Base-by-base conservation (phyloP, 2,113 vertebrate species). In the Ifrita kowaldi region DNA sequence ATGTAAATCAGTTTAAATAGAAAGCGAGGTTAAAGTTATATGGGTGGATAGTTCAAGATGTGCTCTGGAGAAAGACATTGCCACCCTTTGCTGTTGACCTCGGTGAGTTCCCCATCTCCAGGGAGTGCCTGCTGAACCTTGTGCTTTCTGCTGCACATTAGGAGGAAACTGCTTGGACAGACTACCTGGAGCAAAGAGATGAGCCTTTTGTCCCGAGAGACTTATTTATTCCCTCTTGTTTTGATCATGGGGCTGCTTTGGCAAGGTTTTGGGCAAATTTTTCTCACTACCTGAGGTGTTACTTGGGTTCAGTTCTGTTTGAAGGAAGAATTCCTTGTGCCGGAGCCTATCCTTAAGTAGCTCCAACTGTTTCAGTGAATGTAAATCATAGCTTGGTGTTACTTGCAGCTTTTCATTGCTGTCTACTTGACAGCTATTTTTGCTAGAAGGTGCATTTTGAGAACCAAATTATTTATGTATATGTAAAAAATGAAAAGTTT, bases 81-180 rank as follows among this genome's bases (percentile, higher is more conserved):
- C 15, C 52, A 42, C 21, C 7, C 23, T 84, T 87, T 56, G 33
- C 32, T 16, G 6, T 32, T 73, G 59, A n/a, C 55, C 24, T 71
- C 0, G 0, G 14, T 41, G 74, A 56, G n/a, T 33, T 84, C n/a
- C n/a, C 30, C 6, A 22, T n/a, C 44, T 76, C 52, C 27, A 46
- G 37, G 62, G 21, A 1, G 0, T 30, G 33, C 15, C 64, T 52
- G 22, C 39, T 84, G 44, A 57, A 26, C 52, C n/a, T 62, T 9
- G 2, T 2, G 7, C 62, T 85, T 60, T 75, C 79, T 88, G 44
- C 79, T 11, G 7, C 22, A 14, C 1, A 0, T n/a, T 62, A 16
- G 15, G 23, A 33, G 19, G 28, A 28, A 16, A 74, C 49, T 53
- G 27, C 55, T 76, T 5, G 16, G 33, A 13, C 24, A n/a, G 46